Evolutionary conservation across 1,140 invertebrate species (phyloP), one percentile per base, ranked within the genome.

Genomic region (Holcopasites calliopsidis): DNA sequence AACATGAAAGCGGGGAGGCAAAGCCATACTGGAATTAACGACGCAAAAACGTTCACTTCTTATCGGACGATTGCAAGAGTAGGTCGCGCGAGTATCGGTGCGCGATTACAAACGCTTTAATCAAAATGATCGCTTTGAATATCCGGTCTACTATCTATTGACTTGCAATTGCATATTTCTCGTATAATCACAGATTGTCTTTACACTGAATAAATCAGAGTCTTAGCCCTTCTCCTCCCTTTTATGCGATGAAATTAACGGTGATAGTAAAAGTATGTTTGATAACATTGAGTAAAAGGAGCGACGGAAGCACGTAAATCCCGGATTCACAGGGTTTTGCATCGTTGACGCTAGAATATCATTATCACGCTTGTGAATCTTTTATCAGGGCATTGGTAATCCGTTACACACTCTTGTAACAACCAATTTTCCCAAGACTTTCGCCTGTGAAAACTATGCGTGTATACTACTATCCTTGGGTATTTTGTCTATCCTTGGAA

Each of bases 11-110:
- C 11, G 49, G n/a, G 44, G 28, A n/a, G 33, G 44, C 47, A 50
- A 31, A 40, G 35, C 11, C 28, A 28, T 18, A 38, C 21, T 65
- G 28, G 70, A 73, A 73, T 64, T 26, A 28, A 23, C 60, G 70
- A 73, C 70, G 70, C 49, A 73, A 65, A 73, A 52, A 28, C 52
- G 57, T 18, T 38, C 7, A 16, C n/a, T 44, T 65, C 71, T 65
- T 73, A 73, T 73, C 71, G 50, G 61, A 6, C n/a, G 61, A 35
- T 44, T 55, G 21, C 71, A 23, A 44, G 47, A 73, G 60, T 73
- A 54, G 60, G 70, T 64, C 70, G 58, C 70, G 16, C 54, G 47
- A 5, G 21, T 73, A 73, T 33, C 31, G 38, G 55, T 55, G 11
- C 49, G 50, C 40, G 62, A 73, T 65, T 73, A 44, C 31, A 26